Base-by-base conservation (phyloP, 2,797 vertebrate genomes). In the Moxostoma hubbsi region DNA sequence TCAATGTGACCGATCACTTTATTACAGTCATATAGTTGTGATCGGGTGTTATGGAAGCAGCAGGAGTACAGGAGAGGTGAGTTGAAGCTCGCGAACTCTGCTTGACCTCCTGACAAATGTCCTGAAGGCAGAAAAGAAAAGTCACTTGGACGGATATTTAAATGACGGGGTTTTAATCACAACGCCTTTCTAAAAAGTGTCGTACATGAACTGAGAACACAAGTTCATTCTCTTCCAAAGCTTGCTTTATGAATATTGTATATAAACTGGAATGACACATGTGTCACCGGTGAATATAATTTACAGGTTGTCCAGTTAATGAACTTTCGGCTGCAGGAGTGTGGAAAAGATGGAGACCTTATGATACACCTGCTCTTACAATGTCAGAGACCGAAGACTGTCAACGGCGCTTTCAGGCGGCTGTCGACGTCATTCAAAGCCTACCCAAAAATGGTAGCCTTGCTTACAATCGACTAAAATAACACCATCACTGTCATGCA, bases 351-450 rank as follows among this genome's bases (percentile, higher is more conserved):
- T 76, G 81, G 53, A 85, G 64, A 61, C 61, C 57, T 2, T 65
- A 50, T 57, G 68, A 50, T 71, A 36, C 72, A 13, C 43, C 77
- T 57, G 16, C 58, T 79, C 51, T 65, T 79, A 80, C 84, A 0
- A 93, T 92, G 85, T 88, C 92, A 51, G 83, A 89, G 49, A 83
- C 89, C 55, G 82, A 90, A 0, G 92, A 94, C 76, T 95, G 93
- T 85, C 93, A 93, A 82, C 93, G 83, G 72, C 96, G 95, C 63
- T 99, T 99, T 84, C 95, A 95, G 88, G 95, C 95, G 0, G 96
- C 97, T 4, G 95, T 98, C 64, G 92, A 92, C 43, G 95, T 98
- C 83, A 96, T 99, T 83, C 96, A 97, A 55, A 95, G 94, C 79
- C 92, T 98, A 54, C 97, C 97, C 11, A 96, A 94, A 80, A 95